phyloP scores from a whole-genome alignment of 1,140 invertebrate genomes.

The Neelides sp. region DNA sequence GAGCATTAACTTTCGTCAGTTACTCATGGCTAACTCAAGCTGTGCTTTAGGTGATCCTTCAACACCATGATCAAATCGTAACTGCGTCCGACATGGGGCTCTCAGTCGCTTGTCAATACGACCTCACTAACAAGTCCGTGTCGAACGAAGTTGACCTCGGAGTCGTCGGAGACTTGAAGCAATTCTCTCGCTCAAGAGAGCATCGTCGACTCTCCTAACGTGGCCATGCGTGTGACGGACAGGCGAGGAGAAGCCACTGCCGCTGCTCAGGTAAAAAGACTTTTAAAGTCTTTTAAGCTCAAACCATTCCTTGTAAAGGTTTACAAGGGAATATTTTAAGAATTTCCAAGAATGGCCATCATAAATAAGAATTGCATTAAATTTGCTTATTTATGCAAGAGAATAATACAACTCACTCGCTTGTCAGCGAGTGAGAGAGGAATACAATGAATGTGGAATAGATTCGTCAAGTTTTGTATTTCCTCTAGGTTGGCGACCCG shows the following conservation, averaged over 20 bases:
- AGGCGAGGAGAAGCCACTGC: constrained; percentile 35
- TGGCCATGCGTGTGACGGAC: constrained; percentile 75
- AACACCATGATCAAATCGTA: constrained; percentile 88
- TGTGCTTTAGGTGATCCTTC: constrained; percentile 52
- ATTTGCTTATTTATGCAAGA: no score
- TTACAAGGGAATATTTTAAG: no score
- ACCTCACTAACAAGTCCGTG: constrained; percentile 82
- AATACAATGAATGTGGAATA: no score
- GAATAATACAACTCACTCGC: no score
- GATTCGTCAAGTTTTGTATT: constrained; percentile 4
- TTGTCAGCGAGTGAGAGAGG: no score
- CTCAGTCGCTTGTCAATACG: constrained; percentile 83
- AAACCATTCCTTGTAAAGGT: no score
- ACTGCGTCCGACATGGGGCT: constrained; percentile 84
- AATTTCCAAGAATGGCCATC: no score
- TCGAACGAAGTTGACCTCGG: constrained; percentile 80
- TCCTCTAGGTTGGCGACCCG: constrained; percentile 78
- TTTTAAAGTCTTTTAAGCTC: constrained; percentile 17
- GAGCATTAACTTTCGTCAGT: no score
- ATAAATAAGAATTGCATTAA: no score
- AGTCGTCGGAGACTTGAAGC: constrained; percentile 70
- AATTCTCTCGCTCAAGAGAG: constrained; percentile 38
- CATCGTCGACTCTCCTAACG: constrained; percentile 79
- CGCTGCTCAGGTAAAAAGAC: constrained; percentile 35
- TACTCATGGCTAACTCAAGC: no score